Percentiles rank a stretch among this genome's conserved stretches.
phyloP scores from a whole-genome alignment of 2,797 vertebrate species.

The Cuculus canorus region DNA sequence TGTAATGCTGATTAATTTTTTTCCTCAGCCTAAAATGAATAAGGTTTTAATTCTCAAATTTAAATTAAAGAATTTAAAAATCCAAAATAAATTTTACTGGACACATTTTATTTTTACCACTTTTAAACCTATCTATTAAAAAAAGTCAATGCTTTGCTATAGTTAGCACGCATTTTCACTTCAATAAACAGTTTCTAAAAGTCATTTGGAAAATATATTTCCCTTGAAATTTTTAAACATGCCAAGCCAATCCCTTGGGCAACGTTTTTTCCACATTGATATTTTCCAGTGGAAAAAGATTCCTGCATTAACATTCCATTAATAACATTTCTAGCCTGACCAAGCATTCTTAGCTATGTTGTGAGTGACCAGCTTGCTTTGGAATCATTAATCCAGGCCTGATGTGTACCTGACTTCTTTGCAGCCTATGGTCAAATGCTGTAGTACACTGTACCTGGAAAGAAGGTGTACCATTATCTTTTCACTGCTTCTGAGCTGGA shows the following conservation, averaged over 20 bases:
- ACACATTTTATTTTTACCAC: slow-evolving; percentile 15
- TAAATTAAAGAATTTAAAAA: slow-evolving; percentile 55
- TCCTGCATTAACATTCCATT: not conserved
- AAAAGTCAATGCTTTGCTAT: not conserved
- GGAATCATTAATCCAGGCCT: not conserved
- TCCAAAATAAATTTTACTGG: slow-evolving; percentile 14
- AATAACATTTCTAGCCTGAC: slow-evolving; percentile 12
- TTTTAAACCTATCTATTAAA: not conserved
- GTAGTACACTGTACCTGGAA: not conserved
- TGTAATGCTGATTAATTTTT: slow-evolving; percentile 14
- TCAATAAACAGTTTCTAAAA: not conserved
- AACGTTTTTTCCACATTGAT: not conserved
- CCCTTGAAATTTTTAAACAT: slow-evolving; percentile 8
- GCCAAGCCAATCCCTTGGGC: not conserved
- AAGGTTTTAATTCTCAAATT: slow-evolving; percentile 61
- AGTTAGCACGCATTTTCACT: not conserved
- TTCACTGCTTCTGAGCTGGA: not conserved
- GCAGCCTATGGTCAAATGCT: not conserved
- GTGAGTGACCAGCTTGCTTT: not conserved
- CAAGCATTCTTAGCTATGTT: not conserved
- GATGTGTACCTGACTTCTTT: not conserved
- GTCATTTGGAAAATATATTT: not conserved
- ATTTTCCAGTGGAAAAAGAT: slow-evolving; percentile 5
- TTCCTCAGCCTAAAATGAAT: slow-evolving; percentile 32
- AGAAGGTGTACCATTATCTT: not conserved